Conservation (phyloP, 2,113 vertebrate species). For the Centropus bengalensis region DNA sequence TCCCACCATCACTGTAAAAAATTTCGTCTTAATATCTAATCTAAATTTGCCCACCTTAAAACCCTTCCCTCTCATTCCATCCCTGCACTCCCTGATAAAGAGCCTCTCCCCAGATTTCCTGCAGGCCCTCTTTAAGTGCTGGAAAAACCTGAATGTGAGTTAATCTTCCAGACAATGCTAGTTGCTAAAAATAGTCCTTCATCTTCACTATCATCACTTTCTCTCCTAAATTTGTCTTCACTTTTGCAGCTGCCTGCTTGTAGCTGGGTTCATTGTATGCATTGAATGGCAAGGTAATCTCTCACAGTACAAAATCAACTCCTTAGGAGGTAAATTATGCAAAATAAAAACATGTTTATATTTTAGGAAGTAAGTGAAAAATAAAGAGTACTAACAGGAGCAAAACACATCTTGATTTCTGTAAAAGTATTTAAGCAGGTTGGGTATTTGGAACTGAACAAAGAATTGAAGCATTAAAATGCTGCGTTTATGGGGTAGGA, state of each 20-base stretch:
- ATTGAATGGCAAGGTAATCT: background rate
- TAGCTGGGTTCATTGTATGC: background rate
- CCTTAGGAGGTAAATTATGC: background rate
- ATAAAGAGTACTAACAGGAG: background rate
- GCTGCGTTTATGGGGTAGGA: slow-evolving; percentile 13
- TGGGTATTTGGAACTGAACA: background rate
- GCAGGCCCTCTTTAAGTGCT: background rate
- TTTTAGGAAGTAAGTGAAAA: background rate
- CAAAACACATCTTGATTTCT: background rate
- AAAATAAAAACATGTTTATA: background rate
- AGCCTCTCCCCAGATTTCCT: too few species aligned
- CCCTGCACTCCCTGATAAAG: too few species aligned
- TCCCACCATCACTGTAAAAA: too few species aligned
- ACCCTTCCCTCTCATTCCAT: too few species aligned
- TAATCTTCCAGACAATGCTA: background rate
- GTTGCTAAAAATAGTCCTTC: background rate
- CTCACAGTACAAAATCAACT: background rate
- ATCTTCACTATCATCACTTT: background rate
- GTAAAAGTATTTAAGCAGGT: background rate
- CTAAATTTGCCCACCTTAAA: too few species aligned
- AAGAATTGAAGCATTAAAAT: background rate
- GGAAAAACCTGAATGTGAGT: background rate
- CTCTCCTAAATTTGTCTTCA: background rate
- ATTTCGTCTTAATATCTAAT: too few species aligned
- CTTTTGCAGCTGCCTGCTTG: background rate